A percentile compares a stretch with the other conserved stretches of the same genome.
Conservation (phyloP, 2,797 vertebrate genomes). For the Chromobotia macracanthus region DNA sequence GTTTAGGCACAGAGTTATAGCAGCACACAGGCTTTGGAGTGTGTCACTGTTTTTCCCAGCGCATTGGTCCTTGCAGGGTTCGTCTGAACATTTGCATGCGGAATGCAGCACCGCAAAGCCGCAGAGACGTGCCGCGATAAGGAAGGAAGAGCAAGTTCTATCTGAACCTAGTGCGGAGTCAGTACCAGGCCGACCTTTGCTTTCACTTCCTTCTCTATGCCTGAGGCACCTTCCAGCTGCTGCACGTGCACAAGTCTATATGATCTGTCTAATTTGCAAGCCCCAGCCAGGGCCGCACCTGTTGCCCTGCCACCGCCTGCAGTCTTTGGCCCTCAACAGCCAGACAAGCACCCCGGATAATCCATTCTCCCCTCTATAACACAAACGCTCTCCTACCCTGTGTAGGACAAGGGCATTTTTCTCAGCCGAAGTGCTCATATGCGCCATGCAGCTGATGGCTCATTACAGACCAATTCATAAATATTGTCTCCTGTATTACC, state of each 20-base stretch:
- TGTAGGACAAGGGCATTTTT: conserved; percentile 69
- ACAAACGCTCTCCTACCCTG: conserved; percentile 58
- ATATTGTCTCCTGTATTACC: conserved; percentile 64
- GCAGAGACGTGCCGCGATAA: conserved; percentile 17
- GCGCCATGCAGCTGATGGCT: conserved; percentile 65
- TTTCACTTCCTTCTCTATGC: conserved; percentile 44
- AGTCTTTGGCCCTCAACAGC: conserved; percentile 68
- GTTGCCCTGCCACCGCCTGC: conserved; percentile 75
- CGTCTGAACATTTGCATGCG: conserved; percentile 44
- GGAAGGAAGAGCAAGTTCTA: neutral
- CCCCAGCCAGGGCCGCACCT: conserved; percentile 70
- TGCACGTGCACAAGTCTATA: conserved; percentile 61
- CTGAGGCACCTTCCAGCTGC: conserved; percentile 73
- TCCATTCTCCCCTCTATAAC: conserved; percentile 70
- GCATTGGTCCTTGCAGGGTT: conserved; percentile 4
- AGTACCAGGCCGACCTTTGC: neutral
- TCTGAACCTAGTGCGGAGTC: neutral
- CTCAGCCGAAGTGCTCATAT: conserved; percentile 67
- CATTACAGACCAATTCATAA: conserved; percentile 76
- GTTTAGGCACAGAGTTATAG: conserved; percentile 41
- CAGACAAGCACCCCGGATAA: conserved; percentile 72
- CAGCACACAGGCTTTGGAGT: conserved; percentile 17
- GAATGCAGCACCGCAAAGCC: conserved; percentile 9
- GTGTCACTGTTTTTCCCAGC: neutral
- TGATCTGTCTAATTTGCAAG: conserved; percentile 79